phyloP scores from a whole-genome alignment of 2,797 vertebrate genomes.

The Petrocephalus schoutedeni region DNA sequence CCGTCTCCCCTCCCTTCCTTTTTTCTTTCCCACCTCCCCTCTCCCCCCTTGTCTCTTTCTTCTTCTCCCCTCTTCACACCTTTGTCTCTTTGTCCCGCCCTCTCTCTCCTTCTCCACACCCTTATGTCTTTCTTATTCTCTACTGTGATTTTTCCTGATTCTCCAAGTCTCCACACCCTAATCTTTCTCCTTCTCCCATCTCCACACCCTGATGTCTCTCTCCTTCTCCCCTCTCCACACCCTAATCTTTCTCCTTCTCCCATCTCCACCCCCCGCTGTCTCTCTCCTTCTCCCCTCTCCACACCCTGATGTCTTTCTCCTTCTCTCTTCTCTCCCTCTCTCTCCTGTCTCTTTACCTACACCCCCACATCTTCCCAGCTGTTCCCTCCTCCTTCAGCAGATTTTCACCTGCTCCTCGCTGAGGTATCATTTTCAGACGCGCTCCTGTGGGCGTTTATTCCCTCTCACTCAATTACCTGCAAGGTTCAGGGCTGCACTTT shows the following conservation, averaged over 20 bases:
- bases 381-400: neutral
- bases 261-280: neutral
- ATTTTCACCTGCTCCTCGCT: neutral
- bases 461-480: slow-evolving; percentile 34
- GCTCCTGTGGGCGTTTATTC: slow-evolving; percentile 25
- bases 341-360: neutral
- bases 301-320: neutral
- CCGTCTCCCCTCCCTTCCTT: neutral
- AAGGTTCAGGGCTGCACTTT: slow-evolving; percentile 30
- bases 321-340: neutral
- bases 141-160: too few species aligned
- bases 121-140: neutral
- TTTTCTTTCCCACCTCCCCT: neutral
- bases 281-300: neutral
- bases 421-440: neutral
- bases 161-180: too few species aligned
- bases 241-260: neutral
- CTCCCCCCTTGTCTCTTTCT: too few species aligned
- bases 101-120: neutral
- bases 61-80: neutral
- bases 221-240: too few species aligned
- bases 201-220: neutral
- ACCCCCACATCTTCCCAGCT: neutral
- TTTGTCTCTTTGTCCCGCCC: neutral
- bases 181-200: neutral